Evolutionary conservation across 2,797 vertebrate species (phyloP), one percentile per base, ranked within the genome.

Genomic region (Intellagama lesueurii): DNA sequence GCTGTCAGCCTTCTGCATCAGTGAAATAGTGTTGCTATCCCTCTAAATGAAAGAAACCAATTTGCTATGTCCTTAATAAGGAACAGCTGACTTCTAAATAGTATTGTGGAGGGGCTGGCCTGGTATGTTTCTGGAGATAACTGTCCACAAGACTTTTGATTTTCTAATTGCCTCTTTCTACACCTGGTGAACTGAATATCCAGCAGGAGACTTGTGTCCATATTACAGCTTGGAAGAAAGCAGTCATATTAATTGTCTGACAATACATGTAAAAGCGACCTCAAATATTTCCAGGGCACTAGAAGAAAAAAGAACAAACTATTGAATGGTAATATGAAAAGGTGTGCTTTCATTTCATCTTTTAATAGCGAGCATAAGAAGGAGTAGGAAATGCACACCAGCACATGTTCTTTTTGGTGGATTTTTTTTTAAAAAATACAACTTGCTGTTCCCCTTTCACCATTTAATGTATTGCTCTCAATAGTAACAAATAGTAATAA

Each of bases 31-130:
- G 85, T 93, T 95, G 92, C 91, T 91, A 82, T 90, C 70, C 66
- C 66, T 91, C 86, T 86, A 91, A 95, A 90, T 89, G 92, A 68
- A 81, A 92, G 90, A 95, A 95, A 78, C 73, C 93, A 88, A 87
- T 96, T 95, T 95, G 90, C 92, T 93, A 90, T 90, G 89, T 87
- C 90, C 88, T 94, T 92, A 92, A 94, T 83, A 92, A 94, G 94
- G 94, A 94, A 77, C 86, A 44, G 75, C 89, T 92, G 93, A 93
- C 92, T 94, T 95, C 93, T 94, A 95, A 96, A 95, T 70, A 88
- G 32, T 92, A 93, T 90, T 93, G 88, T 90, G 89, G 85, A 89
- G 92, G 92, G 94, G 87, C 70, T 95, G 91, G 75, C 44, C 69
- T 52, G 40, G 30, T 77, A 26, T 82, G 78, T 86, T 95, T 92